Evolutionary conservation across 1,140 invertebrate genomes (phyloP).

Genomic region (Gerris buenoi): DNA sequence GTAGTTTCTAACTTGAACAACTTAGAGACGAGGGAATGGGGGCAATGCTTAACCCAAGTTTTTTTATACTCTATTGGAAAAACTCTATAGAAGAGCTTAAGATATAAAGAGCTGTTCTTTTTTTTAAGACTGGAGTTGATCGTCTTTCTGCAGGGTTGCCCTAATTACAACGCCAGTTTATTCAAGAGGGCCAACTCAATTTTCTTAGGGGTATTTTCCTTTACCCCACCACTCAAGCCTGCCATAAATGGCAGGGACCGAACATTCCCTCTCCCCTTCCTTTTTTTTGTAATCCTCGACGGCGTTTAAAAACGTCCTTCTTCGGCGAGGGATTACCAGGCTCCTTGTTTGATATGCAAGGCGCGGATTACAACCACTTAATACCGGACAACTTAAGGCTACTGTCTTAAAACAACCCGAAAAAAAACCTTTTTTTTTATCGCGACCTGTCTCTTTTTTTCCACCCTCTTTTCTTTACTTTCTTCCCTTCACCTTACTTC

Average conservation of each 20-base stretch:
- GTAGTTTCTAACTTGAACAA: no score
- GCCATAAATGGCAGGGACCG: not conserved
- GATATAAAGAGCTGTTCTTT: not conserved
- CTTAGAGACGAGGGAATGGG: no score
- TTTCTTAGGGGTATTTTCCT: not conserved
- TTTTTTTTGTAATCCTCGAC: not conserved
- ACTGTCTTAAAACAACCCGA: not conserved
- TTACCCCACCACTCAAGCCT: not conserved
- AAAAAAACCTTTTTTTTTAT: no score
- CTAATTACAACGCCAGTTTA: not conserved
- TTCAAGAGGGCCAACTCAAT: not conserved
- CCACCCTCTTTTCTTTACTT: no score
- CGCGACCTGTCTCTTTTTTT: no score
- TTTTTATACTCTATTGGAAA: no score
- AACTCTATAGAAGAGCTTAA: not conserved
- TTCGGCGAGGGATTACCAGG: no score
- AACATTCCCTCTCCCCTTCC: not conserved
- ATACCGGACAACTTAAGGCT: not conserved
- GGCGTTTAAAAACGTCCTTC: no score
- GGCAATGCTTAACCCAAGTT: no score
- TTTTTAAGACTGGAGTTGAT: not conserved
- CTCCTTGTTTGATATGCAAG: not conserved
- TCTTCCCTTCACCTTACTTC: no score
- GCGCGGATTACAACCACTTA: not conserved
- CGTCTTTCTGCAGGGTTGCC: not conserved